Conservation (phyloP, 2,797 vertebrate species). For the Enteromius argenteus region DNA sequence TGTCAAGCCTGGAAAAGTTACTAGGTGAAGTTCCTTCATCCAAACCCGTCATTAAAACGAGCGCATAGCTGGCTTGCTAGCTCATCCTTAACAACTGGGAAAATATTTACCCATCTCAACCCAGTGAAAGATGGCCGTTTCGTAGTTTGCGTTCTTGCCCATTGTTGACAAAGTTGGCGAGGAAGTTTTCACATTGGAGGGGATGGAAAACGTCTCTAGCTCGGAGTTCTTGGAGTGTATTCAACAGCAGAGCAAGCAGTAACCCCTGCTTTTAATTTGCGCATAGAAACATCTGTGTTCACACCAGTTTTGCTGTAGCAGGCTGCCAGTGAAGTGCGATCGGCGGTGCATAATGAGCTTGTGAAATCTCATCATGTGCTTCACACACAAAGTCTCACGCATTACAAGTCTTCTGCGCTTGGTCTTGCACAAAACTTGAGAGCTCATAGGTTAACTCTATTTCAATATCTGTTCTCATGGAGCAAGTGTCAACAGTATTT, state of each 20-base stretch:
- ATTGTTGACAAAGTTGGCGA: slow-evolving; percentile 34
- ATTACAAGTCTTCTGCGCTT: slow-evolving; percentile 7
- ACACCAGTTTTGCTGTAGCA: slow-evolving; percentile 35
- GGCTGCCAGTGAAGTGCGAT: slow-evolving; percentile 35
- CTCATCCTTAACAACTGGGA: slow-evolving; percentile 91
- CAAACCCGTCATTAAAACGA: slow-evolving; percentile 63
- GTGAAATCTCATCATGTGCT: slow-evolving; percentile 45
- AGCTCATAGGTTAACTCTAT: not conserved
- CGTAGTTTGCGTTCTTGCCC: slow-evolving; percentile 25
- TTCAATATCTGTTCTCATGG: not conserved
- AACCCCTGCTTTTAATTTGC: slow-evolving; percentile 40
- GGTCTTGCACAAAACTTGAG: slow-evolving; percentile 6
- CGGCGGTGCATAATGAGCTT: slow-evolving; percentile 21
- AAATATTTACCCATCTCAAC: slow-evolving; percentile 88
- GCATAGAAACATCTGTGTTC: slow-evolving; percentile 46
- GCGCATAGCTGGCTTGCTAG: slow-evolving; percentile 77
- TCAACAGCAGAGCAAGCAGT: slow-evolving; percentile 34
- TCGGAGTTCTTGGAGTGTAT: slow-evolving; percentile 9
- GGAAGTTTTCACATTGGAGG: slow-evolving; percentile 5
- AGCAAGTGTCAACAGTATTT: not conserved
- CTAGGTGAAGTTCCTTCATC: slow-evolving; percentile 59
- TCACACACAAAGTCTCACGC: slow-evolving; percentile 16
- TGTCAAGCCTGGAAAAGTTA: slow-evolving; percentile 81
- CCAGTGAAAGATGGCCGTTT: slow-evolving; percentile 70
- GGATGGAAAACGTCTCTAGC: slow-evolving; percentile 32